These are phyloP conservation scores for Trichacis sp. DNA, from an alignment of 2,888 invertebrate genomes.

Conservation along the genomic window DNA sequence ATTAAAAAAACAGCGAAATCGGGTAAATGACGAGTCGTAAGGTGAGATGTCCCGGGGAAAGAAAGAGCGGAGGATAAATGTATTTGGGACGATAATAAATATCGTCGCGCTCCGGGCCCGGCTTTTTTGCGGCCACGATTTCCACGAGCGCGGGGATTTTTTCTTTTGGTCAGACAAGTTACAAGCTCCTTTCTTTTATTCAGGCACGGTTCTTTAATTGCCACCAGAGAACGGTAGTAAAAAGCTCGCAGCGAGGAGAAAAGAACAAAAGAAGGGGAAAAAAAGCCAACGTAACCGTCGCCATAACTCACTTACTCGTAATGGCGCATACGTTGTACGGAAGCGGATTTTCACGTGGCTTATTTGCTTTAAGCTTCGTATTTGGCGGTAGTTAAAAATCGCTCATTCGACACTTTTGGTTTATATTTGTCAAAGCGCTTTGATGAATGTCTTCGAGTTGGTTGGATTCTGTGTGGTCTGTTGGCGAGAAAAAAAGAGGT, in stretches of 20 bases:
- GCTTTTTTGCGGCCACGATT: conserved; percentile 3
- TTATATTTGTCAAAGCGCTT: background rate
- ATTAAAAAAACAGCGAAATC: too few relatives aligned
- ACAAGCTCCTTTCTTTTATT: conserved; percentile 43
- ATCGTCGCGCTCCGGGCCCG: background rate
- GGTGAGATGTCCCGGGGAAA: background rate
- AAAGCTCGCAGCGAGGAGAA: conserved; percentile 26
- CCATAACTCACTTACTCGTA: conserved; percentile 25
- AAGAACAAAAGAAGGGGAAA: conserved; percentile 17
- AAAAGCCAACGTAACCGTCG: conserved; percentile 12
- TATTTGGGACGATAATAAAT: conserved; percentile 2
- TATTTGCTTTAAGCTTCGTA: background rate
- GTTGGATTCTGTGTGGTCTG: too few relatives aligned
- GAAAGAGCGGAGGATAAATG: background rate
- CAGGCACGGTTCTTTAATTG: conserved; percentile 46
- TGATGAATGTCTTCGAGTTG: too few relatives aligned
- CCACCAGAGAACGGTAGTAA: conserved; percentile 46
- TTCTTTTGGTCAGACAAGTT: conserved; percentile 9
- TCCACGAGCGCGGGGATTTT: conserved; percentile 12
- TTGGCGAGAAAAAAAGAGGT: too few relatives aligned
- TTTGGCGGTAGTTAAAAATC: background rate
- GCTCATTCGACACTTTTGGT: background rate
- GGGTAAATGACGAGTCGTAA: background rate
- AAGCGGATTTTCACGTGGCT: conserved; percentile 15
- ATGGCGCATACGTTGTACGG: conserved; percentile 14